Percentiles rank a stretch among this genome's conserved stretches.
Conservation (phyloP, 2,888 invertebrate genomes). For the Hololepta plana region DNA sequence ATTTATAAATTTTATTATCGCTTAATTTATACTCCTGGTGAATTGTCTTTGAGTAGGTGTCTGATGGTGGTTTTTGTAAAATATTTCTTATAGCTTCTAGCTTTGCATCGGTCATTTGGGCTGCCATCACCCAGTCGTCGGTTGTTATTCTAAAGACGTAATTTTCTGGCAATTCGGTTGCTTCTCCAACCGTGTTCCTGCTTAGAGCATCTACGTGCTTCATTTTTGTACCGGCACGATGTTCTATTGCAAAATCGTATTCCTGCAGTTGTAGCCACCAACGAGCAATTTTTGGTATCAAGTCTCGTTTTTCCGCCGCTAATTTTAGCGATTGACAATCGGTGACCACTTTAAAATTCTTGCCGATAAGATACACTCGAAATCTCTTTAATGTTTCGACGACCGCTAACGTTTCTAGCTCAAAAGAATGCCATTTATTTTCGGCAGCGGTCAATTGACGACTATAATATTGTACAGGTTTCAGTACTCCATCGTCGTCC, state of each 20-base stretch:
- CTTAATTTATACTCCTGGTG: slow-evolving; percentile 5
- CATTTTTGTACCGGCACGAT: too few species aligned
- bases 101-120: slow-evolving; percentile 6
- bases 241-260: too few species aligned
- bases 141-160: slow-evolving; percentile 19
- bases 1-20: slow-evolving; percentile 5
- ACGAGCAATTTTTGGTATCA: too few species aligned
- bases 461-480: slow-evolving; percentile 6
- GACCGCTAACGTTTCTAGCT: slow-evolving; percentile 22
- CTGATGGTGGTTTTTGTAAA: slow-evolving; percentile 1
- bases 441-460: slow-evolving; percentile 17
- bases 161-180: too few species aligned
- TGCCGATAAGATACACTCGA: slow-evolving; percentile 18
- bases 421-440: slow-evolving; percentile 19
- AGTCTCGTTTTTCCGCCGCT: slow-evolving; percentile 1
- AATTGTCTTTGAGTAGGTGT: slow-evolving; percentile 3
- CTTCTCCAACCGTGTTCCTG: too few species aligned
- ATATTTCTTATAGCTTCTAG: slow-evolving; percentile 2
- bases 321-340: slow-evolving; percentile 17
- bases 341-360: slow-evolving; percentile 15
- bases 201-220: too few species aligned
- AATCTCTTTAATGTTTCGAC: slow-evolving; percentile 17
- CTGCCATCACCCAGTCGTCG: slow-evolving; percentile 14
- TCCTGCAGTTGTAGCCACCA: too few species aligned
- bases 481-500: background rate